Evolutionary conservation across 2,113 vertebrate species (phyloP).

Genomic region (Hemichromis elongatus): DNA sequence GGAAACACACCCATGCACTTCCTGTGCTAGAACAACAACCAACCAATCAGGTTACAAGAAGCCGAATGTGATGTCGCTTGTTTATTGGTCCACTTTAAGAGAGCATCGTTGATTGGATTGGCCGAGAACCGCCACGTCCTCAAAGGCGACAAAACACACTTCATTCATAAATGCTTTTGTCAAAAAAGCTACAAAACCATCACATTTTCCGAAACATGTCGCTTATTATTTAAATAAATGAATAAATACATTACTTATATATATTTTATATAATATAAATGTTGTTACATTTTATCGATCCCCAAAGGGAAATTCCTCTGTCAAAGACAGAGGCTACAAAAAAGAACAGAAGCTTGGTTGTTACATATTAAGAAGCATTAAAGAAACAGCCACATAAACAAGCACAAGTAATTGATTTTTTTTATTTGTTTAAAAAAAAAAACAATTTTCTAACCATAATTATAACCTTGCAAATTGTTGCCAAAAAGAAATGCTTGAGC

Average conservation of each 20-base stretch:
- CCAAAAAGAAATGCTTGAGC: not conserved
- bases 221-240: not conserved
- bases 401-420: not conserved
- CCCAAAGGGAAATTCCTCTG: conserved; percentile 50
- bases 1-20: conserved; percentile 70
- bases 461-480: not conserved
- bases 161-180: conserved; percentile 37
- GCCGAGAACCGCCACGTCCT: conserved; percentile 77
- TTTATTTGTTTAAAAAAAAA: not conserved
- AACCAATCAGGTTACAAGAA: conserved; percentile 23
- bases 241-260: not conserved
- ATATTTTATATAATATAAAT: not conserved
- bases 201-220: not conserved
- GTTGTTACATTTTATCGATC: conserved; percentile 55
- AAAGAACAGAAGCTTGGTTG: conserved; percentile 18
- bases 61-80: conserved; percentile 46
- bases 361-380: conserved; percentile 19
- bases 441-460: not conserved
- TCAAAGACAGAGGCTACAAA: conserved; percentile 35
- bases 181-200: not conserved
- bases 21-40: conserved; percentile 35
- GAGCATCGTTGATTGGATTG: conserved; percentile 66
- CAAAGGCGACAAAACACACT: conserved; percentile 51
- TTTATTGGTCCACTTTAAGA: conserved; percentile 68
- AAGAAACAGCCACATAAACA: not conserved